Evolutionary conservation across 2,888 invertebrate genomes (phyloP), one percentile per base, ranked within the genome.

Genomic region (Hyposoter dolosus): DNA sequence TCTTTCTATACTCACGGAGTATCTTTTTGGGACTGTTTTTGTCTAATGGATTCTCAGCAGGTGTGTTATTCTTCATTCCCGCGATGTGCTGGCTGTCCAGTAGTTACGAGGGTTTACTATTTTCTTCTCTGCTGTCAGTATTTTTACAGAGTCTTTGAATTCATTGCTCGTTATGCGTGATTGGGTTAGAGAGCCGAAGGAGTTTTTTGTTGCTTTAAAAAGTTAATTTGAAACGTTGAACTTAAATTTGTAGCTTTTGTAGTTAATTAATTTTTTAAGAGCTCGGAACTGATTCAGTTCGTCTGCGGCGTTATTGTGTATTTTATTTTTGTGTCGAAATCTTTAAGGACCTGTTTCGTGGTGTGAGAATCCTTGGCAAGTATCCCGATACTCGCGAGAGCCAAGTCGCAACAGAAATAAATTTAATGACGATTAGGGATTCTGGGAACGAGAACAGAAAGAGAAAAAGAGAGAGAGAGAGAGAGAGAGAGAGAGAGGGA

Each of bases 341-440:
- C 77, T 65, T 78, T 43, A 47, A 66, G 79, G 76, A 50, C 76
- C 69, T 9, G 56, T 65, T 77, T 72, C 66, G 43, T 79, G 81
- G 78, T 82, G 83, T 76, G 83, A 84, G 83, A 84, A 82, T 84
- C 80, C 84, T 84, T 72, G 78, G 81, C n/a, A 65, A 35, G 82
- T 76, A 84, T 88, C 72, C 82, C 88, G 88, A 90, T 90, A 90
- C 86, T 85, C 87, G 88, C 87, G 89, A 88, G 89, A 89, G 89
- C 89, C 80, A 83, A 89, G 88, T 87, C 86, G 90, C 90, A 90
- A 91, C 90, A 90, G 91, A 91, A 91, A 93, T 92, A 93, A 93
- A 93, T 93, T 94, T 93, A 92, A 94, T 93, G 93, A 92, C 92
- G 92, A 93, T 93, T 93, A 93, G 92, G 90, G 92, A 92, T 93